Evolutionary conservation across 2,888 invertebrate genomes (phyloP).

Genomic region (Trissolcus japonicus): DNA sequence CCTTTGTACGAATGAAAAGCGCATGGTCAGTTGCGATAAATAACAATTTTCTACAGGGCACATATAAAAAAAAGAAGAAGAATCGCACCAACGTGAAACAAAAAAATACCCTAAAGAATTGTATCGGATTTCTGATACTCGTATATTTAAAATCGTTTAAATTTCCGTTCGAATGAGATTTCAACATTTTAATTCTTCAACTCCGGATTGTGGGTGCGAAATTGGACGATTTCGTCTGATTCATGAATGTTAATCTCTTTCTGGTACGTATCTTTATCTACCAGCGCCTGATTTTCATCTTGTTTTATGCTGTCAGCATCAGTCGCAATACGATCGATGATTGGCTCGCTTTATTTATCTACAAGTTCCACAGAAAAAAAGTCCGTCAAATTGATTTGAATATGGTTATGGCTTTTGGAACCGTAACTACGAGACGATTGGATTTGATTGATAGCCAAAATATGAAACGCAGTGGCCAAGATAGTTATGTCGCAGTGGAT

Average conservation of each 20-base stretch:
- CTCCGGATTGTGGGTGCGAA: neutral
- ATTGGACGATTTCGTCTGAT: slow-evolving; percentile 29
- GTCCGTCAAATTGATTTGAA: neutral
- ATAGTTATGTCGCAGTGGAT: neutral
- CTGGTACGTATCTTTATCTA: slow-evolving; percentile 19
- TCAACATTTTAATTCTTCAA: too few relatives aligned
- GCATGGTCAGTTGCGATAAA: too few relatives aligned
- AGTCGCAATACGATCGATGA: slow-evolving; percentile 40
- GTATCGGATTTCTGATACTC: too few relatives aligned
- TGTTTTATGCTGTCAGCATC: slow-evolving; percentile 31
- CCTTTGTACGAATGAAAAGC: neutral
- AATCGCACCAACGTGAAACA: too few relatives aligned
- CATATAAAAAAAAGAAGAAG: too few relatives aligned
- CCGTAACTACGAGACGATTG: neutral
- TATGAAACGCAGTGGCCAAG: too few relatives aligned
- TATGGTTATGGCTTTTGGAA: too few relatives aligned
- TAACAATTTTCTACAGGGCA: too few relatives aligned
- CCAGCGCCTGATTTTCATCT: slow-evolving; percentile 41
- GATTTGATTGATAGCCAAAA: too few relatives aligned
- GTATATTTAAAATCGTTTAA: too few relatives aligned
- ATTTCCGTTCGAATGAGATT: too few relatives aligned
- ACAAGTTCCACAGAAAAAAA: neutral
- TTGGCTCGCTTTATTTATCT: slow-evolving; percentile 46
- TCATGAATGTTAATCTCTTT: slow-evolving; percentile 41
- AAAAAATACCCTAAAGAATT: too few relatives aligned